Conservation (phyloP, 2,888 invertebrate genomes). For the Eristalis tenax region DNA sequence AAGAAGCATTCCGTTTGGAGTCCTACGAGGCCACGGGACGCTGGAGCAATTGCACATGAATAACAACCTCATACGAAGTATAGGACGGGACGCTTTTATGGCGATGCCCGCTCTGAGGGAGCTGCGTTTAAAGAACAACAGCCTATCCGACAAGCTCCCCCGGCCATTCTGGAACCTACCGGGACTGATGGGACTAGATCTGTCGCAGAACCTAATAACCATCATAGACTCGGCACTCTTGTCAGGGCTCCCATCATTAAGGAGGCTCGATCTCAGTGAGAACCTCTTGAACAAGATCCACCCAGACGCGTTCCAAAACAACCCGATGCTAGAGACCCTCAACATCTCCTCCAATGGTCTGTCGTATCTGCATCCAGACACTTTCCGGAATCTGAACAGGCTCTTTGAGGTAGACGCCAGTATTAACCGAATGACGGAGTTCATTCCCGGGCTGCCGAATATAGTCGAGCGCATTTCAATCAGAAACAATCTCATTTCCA, state of each 20-base stretch:
- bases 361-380: conserved; percentile 87
- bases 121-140: conserved; percentile 91
- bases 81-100: conserved; percentile 90
- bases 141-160: conserved; percentile 87
- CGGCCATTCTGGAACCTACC: conserved; percentile 93
- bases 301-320: conserved; percentile 87
- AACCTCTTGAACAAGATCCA: conserved; percentile 88
- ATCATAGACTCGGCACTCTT: conserved; percentile 88
- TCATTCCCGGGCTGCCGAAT: conserved; percentile 89
- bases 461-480: conserved; percentile 89
- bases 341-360: conserved; percentile 91
- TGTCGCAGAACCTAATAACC: conserved; percentile 88
- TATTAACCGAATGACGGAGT: conserved; percentile 87
- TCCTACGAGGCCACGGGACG: conserved; percentile 89
- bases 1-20: conserved; percentile 89
- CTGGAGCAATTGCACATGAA: conserved; percentile 91
- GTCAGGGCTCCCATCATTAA: conserved; percentile 87
- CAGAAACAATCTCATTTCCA: conserved; percentile 87
- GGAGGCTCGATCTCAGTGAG: conserved; percentile 89
- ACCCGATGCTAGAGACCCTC: conserved; percentile 88
- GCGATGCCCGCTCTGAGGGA: conserved; percentile 92
- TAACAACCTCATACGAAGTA: conserved; percentile 88
- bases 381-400: conserved; percentile 88
- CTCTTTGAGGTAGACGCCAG: conserved; percentile 91
- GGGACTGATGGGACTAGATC: conserved; percentile 90